Conservation (phyloP, 2,113 vertebrate genomes). For the Galemys pyrenaicus region DNA sequence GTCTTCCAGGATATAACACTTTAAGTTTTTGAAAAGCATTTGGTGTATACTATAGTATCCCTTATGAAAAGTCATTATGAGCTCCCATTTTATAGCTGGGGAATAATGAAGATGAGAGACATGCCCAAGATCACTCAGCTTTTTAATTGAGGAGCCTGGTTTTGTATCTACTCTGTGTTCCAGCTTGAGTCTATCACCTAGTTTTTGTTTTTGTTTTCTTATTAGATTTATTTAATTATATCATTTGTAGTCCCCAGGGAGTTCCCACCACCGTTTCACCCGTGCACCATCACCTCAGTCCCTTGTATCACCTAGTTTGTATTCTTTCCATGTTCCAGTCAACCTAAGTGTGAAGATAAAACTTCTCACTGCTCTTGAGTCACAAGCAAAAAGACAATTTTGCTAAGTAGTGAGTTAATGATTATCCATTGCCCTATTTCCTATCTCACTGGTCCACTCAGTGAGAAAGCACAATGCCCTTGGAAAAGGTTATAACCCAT, state of each 20-base stretch:
- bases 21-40: background rate
- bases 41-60: background rate
- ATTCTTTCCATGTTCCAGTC: background rate
- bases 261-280: too few species aligned
- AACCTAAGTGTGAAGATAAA: background rate
- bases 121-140: background rate
- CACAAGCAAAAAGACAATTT: background rate
- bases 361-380: background rate
- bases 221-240: too few species aligned
- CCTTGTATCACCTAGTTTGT: background rate
- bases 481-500: background rate
- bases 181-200: background rate
- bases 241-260: too few species aligned
- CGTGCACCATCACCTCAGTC: too few species aligned
- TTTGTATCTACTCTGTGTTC: background rate
- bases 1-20: background rate
- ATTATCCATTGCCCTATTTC: background rate
- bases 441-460: background rate
- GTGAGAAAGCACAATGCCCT: too few species aligned
- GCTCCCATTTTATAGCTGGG: background rate
- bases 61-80: background rate
- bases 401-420: background rate
- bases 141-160: background rate
- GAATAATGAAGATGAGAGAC: slow-evolving; percentile 7
- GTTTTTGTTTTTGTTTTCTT: too few species aligned